Conservation (phyloP, 2,797 vertebrate genomes). For the Lateolabrax maculatus region DNA sequence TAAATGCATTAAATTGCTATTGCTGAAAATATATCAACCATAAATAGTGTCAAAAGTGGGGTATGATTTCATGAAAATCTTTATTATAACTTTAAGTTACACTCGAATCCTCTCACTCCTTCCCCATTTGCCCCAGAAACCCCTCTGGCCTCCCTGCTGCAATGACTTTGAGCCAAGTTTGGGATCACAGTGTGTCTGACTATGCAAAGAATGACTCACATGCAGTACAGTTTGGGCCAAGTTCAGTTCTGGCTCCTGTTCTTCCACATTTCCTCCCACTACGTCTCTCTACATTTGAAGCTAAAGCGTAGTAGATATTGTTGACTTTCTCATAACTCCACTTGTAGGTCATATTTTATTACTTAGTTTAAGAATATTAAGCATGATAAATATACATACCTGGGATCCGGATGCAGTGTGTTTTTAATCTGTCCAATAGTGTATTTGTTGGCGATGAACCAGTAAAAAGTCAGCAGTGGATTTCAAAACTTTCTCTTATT, state of each 20-base stretch:
- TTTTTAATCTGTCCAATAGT: conserved; percentile 9
- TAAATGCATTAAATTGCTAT: background rate
- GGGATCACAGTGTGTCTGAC: conserved; percentile 56
- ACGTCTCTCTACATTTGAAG: conserved; percentile 27
- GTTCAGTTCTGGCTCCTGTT: conserved; percentile 43
- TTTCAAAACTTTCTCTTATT: conserved; percentile 42
- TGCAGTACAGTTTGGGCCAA: conserved; percentile 41
- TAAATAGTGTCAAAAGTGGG: background rate
- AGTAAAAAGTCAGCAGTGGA: conserved; percentile 15
- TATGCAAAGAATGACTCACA: conserved; percentile 56
- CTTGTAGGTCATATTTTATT: conserved; percentile 23
- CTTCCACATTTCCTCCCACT: conserved; percentile 51
- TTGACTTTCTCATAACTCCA: conserved; percentile 20
- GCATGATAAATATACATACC: conserved; percentile 1
- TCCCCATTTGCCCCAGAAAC: background rate
- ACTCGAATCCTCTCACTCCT: background rate
- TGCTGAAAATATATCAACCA: background rate
- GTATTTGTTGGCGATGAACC: conserved; percentile 29
- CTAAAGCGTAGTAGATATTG: conserved; percentile 20
- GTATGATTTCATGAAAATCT: background rate
- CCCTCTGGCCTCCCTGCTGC: conserved; percentile 30
- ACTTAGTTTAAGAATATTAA: conserved; percentile 3
- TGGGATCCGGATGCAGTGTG: background rate
- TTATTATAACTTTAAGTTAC: background rate
- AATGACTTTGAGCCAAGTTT: conserved; percentile 51